Conservation (phyloP, 2,888 invertebrate species). For the Tolmerus cingulatus region DNA sequence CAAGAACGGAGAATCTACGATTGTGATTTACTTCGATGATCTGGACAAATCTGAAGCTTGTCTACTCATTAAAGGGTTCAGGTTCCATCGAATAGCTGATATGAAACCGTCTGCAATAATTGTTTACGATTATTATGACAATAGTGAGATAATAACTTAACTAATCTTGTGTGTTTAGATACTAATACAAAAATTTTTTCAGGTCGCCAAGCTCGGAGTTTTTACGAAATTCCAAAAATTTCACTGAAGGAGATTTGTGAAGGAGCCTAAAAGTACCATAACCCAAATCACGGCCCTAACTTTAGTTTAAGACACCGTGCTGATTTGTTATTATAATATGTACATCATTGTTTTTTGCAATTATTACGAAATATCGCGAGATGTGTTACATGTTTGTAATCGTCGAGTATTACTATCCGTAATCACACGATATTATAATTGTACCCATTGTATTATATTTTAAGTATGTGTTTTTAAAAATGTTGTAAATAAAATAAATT, state of each 20-base stretch:
- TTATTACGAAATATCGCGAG: no score
- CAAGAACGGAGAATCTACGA: slow-evolving; percentile 69
- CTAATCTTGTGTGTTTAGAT: neutral
- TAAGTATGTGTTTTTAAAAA: no score
- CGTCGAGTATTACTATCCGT: no score
- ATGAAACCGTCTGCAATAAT: slow-evolving; percentile 87
- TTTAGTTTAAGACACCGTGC: no score
- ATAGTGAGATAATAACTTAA: slow-evolving; percentile 74
- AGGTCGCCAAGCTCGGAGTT: neutral
- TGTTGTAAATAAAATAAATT: no score
- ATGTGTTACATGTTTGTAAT: no score
- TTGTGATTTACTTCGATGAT: slow-evolving; percentile 78
- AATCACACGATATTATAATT: no score
- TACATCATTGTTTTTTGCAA: no score
- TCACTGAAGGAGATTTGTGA: slow-evolving; percentile 19
- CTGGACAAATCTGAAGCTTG: slow-evolving; percentile 73
- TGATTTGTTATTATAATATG: no score
- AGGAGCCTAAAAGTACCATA: neutral
- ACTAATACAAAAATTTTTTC: neutral
- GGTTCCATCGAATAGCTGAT: slow-evolving; percentile 83
- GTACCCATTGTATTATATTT: no score
- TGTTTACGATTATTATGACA: slow-evolving; percentile 91
- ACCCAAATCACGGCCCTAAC: no score
- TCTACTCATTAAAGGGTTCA: slow-evolving; percentile 83
- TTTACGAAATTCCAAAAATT: neutral